These are phyloP conservation scores for Orthosia gothica DNA, from an alignment of 2,888 invertebrate species.

Conservation along the genomic window DNA sequence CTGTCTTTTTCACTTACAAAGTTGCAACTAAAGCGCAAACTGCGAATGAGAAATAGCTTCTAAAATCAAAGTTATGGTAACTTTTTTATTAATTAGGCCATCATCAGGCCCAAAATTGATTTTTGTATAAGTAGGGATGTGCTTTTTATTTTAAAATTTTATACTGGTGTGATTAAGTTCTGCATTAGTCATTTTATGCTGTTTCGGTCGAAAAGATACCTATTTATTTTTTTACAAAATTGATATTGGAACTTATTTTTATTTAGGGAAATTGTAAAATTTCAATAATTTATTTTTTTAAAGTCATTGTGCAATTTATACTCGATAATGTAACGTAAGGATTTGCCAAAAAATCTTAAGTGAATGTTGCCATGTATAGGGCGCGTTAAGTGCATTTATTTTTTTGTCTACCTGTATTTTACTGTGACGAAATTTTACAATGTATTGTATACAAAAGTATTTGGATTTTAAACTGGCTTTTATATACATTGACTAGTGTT, in stretches of 20 bases:
- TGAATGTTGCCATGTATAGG: constrained; percentile 86
- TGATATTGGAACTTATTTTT: constrained; percentile 76
- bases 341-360: constrained; percentile 82
- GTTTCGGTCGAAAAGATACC: constrained; percentile 58
- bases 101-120: constrained; percentile 69
- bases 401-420: constrained; percentile 82
- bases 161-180: constrained; percentile 60
- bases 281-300: constrained; percentile 70
- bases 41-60: constrained; percentile 24
- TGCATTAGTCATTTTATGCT: constrained; percentile 60
- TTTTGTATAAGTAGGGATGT: constrained; percentile 62
- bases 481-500: constrained; percentile 87
- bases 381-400: constrained; percentile 88
- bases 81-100: constrained; percentile 68
- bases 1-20: constrained; percentile 35
- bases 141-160: constrained; percentile 60
- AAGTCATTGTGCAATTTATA: constrained; percentile 80
- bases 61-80: constrained; percentile 69
- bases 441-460: constrained; percentile 79
- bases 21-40: constrained; percentile 7
- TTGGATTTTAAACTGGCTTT: constrained; percentile 83
- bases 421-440: constrained; percentile 80
- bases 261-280: constrained; percentile 64
- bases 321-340: constrained; percentile 76
- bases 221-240: constrained; percentile 75